A percentile compares a stretch with the other conserved stretches of the same genome.
Conservation (phyloP, 1,140 invertebrate genomes). For the Pseudomyrmex flavicornis region DNA sequence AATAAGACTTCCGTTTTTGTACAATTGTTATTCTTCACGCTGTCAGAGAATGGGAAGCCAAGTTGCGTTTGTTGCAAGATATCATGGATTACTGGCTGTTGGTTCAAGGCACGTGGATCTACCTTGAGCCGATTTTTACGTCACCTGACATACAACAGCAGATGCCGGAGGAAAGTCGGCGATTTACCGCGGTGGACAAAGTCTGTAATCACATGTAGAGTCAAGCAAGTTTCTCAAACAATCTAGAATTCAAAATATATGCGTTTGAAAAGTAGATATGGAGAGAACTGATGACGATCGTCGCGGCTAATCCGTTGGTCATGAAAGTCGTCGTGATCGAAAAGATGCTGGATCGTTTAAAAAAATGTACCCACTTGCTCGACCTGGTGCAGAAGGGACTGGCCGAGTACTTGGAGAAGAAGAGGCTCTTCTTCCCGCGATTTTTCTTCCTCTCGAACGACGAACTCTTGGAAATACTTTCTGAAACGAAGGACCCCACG, state of each 20-base stretch:
- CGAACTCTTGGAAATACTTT: constrained; percentile 97
- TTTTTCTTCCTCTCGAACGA: constrained; percentile 99
- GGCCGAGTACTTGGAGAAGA: constrained; percentile 98
- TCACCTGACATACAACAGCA: constrained; percentile 98
- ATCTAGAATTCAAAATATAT: constrained; percentile 17
- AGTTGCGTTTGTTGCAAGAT: constrained; percentile 92
- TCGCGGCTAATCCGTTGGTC: constrained; percentile 91
- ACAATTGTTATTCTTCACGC: constrained; percentile 28
- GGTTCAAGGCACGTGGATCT: constrained; percentile 98
- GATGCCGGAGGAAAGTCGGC: constrained; percentile 96
- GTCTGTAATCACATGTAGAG: constrained; percentile 86
- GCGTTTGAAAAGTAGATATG: constrained; percentile 87
- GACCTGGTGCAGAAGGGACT: constrained; percentile 97
- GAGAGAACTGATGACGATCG: constrained; percentile 97
- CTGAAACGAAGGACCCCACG: constrained; percentile 98
- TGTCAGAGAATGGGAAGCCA: constrained; percentile 91
- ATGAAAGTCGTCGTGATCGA: constrained; percentile 95
- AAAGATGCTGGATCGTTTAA: constrained; percentile 96
- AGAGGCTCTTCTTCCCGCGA: constrained; percentile 96
- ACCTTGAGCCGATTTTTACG: constrained; percentile 98
- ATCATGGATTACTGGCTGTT: constrained; percentile 98
- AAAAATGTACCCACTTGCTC: constrained; percentile 94
- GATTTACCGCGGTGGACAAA: constrained; percentile 97
- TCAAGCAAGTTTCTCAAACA: constrained; percentile 11
- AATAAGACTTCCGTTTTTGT: too few species aligned